Base-by-base conservation (phyloP, 2,797 vertebrate species). In the Urocyon cinereoargenteus region DNA sequence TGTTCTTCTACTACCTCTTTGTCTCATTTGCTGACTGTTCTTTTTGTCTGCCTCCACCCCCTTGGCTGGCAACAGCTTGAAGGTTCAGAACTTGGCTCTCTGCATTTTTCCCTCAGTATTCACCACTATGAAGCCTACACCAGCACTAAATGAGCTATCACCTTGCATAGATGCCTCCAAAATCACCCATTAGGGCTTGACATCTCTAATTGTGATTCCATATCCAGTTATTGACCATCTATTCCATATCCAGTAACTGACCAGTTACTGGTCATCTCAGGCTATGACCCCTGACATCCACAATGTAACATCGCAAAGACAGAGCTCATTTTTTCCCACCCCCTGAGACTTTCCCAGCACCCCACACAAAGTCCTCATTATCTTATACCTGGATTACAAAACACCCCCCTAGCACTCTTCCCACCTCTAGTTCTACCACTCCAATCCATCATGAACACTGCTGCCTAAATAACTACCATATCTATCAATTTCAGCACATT, bases 21-120 rank as follows among this genome's bases (percentile, higher is more conserved):
- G 95, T 96, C 87, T 95, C 95, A 92, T 95, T 97, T 97, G 97
- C 97, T 98, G 97, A 98, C 93, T 94, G 16, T 79, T 55, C 93
- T 81, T 94, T 97, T 97, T 95, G 64, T 78, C 78, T 83, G 84
- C n/a, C 95, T 97, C 96, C 90, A 75, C 79, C 96, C 78, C 64
- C 79, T 85, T 84, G 86, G 93, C 97, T 97, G 90, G 90, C 94
- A 94, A 57, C 21, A 82, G 73, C 40, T 78, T 57, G 28, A 53
- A 95, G 86, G 79, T 90, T 97, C 81, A 55, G 68, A 91, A 91
- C 62, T 88, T 31, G 24, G 87, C 95, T 93, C 87, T 97, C 51
- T 57, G 59, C 70, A 51, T 82, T 93, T 84, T 84, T 79, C 55
- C 55, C 21, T 93, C 72, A 13, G 55, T 26, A 40, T 93, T 90